Base-by-base conservation (phyloP, 2,888 invertebrate genomes). In the Xylocampa areola region DNA sequence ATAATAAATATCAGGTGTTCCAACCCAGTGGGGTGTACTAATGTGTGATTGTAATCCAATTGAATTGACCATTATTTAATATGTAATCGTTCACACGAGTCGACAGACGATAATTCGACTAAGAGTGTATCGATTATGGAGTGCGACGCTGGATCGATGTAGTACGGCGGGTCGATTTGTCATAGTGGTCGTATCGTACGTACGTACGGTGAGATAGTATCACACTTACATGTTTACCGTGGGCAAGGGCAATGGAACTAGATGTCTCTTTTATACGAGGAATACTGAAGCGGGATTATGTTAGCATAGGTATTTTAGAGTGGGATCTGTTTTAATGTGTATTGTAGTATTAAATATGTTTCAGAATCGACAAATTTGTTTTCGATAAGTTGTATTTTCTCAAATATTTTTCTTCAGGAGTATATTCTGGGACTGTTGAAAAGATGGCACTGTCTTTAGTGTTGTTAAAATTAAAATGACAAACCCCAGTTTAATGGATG, bases 151-250 rank as follows among this genome's bases (percentile, higher is more conserved):
- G 60, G 58, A 74, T 75, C 78, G 79, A 81, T 84, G 78, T 74
- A 77, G 77, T 76, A 68, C 64, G 75, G 63, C 57, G 39, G 48
- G 61, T 41, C 81, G 80, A 87, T 87, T 85, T 85, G 85, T 88
- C 87, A 85, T 78, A 76, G 69, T 74, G 79, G 63, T 52, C 41
- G 51, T 70, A 69, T 67, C 60, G 60, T 57, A 54, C 68, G 70
- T 64, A 67, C 67, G 61, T 54, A 60, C 44, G 48, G 32, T 36
- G 21, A 44, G 70, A 70, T 75, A 39, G 49, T 66, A 69, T 65
- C 60, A 35, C 27, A 33, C 33, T 41, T 53, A 41, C 29, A 41
- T 37, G 40, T 61, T 70, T 45, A 45, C 50, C 40, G 48, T 33
- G 13, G 21, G 36, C 61, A 60, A 13, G 40, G 47, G 36, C 23